Evolutionary conservation across 2,797 vertebrate species (phyloP).

Genomic region (Rhadinocentrus ornatus): DNA sequence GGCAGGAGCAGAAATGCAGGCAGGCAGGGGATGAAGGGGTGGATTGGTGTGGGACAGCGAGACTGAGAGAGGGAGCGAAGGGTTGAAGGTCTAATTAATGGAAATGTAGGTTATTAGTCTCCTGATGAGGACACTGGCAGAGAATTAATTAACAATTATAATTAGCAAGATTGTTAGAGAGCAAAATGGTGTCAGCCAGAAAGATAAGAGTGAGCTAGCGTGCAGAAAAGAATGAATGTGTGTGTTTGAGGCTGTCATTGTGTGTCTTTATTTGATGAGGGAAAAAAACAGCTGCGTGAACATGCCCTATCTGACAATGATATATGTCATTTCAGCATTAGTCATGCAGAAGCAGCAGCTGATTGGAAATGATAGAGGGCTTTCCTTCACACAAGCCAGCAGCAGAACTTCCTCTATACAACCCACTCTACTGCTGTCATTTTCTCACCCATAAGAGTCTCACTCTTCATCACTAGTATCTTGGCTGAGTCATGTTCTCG

Average conservation of each 20-base stretch:
- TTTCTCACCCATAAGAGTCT: slow-evolving; percentile 50
- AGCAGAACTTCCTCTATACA: slow-evolving; percentile 37
- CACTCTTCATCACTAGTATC: slow-evolving; percentile 46
- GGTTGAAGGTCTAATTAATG: slow-evolving; percentile 90
- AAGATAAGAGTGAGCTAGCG: slow-evolving; percentile 74
- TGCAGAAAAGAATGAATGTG: slow-evolving; percentile 45
- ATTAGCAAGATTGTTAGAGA: slow-evolving; percentile 91
- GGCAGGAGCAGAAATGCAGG: slow-evolving; percentile 42
- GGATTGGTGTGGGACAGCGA: slow-evolving; percentile 75
- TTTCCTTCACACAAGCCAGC: slow-evolving; percentile 39
- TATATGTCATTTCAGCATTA: slow-evolving; percentile 73
- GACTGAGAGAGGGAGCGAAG: slow-evolving; percentile 73
- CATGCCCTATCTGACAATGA: slow-evolving; percentile 64
- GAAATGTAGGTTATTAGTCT: slow-evolving; percentile 90
- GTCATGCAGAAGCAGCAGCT: slow-evolving; percentile 69
- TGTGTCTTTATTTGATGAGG: slow-evolving; percentile 23
- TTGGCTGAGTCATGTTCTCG: slow-evolving; percentile 50
- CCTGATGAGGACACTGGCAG: slow-evolving; percentile 86
- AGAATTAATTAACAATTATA: slow-evolving; percentile 91
- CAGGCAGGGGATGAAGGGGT: slow-evolving; percentile 54
- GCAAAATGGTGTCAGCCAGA: slow-evolving; percentile 85
- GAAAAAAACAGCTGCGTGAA: slow-evolving; percentile 57
- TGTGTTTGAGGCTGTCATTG: slow-evolving; percentile 44
- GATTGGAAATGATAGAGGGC: slow-evolving; percentile 64
- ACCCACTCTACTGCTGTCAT: slow-evolving; percentile 36